Percentiles rank a stretch among this genome's conserved stretches.
Evolutionary conservation across 1,140 invertebrate genomes (phyloP).

Genomic region (Bombus huntii): DNA sequence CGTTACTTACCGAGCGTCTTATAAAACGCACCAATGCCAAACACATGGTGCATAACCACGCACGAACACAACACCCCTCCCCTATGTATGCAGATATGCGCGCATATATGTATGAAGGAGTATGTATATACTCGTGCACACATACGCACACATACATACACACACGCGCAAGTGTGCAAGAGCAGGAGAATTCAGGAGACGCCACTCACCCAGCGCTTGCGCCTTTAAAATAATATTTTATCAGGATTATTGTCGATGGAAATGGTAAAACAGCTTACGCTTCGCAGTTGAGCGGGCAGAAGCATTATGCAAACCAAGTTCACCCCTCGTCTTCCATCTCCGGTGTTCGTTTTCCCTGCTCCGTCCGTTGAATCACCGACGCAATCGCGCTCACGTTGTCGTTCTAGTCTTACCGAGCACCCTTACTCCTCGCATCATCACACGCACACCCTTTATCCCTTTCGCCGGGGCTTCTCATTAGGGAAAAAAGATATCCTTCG

Average conservation of each 20-base stretch:
- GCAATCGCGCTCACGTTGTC: constrained; percentile 64
- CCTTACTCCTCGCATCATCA: constrained; percentile 1
- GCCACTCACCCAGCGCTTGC: constrained; percentile 24
- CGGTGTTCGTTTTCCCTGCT: constrained; percentile 29
- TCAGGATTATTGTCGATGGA: constrained; percentile 75
- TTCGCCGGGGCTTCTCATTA: constrained; percentile 60
- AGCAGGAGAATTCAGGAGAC: neutral
- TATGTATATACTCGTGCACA: neutral
- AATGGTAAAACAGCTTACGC: constrained; percentile 76
- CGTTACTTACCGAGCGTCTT: constrained; percentile 33
- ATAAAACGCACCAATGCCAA: constrained; percentile 2
- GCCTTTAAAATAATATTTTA: constrained; percentile 80
- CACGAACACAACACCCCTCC: neutral
- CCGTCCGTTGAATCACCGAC: constrained; percentile 42
- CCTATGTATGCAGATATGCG: too few relatives aligned
- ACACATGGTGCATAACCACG: neutral
- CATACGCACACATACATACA: neutral
- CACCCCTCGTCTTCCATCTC: constrained; percentile 63
- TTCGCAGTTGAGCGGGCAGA: constrained; percentile 72
- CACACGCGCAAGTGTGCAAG: neutral
- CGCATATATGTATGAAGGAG: neutral
- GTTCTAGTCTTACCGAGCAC: constrained; percentile 41
- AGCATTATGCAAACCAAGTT: constrained; percentile 79
- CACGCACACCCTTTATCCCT: constrained; percentile 40
- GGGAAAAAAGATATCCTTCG: constrained; percentile 49